Percentiles rank a stretch among this genome's conserved stretches.
Conservation (phyloP, 2,113 vertebrate species). For the Hystrix brachyura region DNA sequence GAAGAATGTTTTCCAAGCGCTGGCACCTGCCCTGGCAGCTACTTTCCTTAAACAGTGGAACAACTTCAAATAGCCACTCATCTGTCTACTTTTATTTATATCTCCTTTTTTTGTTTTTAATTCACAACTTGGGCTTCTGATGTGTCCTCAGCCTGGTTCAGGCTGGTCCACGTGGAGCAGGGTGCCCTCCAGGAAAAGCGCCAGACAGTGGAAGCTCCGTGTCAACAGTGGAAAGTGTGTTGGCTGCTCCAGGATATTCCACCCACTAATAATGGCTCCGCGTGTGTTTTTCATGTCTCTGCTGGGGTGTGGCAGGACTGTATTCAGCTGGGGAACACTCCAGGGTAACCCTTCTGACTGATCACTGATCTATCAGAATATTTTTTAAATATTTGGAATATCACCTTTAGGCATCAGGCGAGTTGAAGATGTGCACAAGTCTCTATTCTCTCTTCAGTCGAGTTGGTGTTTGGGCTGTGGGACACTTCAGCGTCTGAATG, state of each 20-base stretch:
- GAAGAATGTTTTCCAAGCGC: neutral
- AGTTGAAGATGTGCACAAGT: neutral
- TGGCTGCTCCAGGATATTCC: conserved; percentile 23
- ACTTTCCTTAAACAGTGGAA: conserved; percentile 41
- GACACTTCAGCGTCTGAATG: neutral
- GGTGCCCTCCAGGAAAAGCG: neutral
- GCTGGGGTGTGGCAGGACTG: neutral
- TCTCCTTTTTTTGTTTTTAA: conserved; percentile 54
- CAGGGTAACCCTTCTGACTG: neutral
- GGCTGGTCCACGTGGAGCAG: neutral
- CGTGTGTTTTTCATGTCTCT: conserved; percentile 42
- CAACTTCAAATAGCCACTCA: conserved; percentile 19
- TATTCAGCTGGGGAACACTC: neutral
- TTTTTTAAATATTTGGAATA: neutral
- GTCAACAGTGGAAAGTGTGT: conserved; percentile 55
- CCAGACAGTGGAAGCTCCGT: neutral
- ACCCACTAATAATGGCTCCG: neutral
- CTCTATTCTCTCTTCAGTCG: neutral
- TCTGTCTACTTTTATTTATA: conserved; percentile 28
- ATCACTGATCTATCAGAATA: neutral
- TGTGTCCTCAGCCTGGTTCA: neutral
- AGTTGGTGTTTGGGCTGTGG: neutral
- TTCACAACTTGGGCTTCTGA: neutral
- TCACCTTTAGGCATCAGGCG: neutral
- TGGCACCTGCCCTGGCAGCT: conserved; percentile 19